phyloP scores from a whole-genome alignment of 2,113 vertebrate genomes.

The Megaceryle torquata region DNA sequence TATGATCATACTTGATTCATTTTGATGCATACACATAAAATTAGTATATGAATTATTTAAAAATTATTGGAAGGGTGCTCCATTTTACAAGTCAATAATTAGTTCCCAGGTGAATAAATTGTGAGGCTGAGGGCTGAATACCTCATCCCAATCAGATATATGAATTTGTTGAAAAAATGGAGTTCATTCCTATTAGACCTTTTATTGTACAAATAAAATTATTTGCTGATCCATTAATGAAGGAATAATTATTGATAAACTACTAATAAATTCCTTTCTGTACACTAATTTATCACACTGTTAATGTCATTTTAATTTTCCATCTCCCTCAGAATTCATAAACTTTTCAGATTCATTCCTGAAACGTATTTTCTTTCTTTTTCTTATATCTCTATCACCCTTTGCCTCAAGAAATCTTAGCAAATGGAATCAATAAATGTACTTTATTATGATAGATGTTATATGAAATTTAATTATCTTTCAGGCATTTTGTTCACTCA shows the following conservation, averaged over 20 bases:
- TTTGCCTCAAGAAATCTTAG: background rate
- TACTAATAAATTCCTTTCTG: background rate
- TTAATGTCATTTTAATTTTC: background rate
- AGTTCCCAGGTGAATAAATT: conserved; percentile 28
- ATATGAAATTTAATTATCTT: background rate
- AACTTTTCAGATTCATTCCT: background rate
- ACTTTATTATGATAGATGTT: background rate
- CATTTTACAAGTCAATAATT: conserved; percentile 59
- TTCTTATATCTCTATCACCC: background rate
- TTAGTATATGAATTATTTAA: conserved; percentile 60
- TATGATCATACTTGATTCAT: conserved; percentile 18
- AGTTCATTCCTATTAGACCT: background rate
- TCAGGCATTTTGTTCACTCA: background rate
- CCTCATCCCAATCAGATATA: background rate
- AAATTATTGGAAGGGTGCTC: background rate
- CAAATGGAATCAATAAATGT: background rate
- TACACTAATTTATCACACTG: background rate
- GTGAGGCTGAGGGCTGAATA: background rate
- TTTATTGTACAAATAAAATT: background rate
- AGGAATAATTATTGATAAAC: background rate
- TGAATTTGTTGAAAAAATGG: conserved; percentile 13
- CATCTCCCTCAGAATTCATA: background rate
- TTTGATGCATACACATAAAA: conserved; percentile 55
- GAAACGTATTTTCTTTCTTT: background rate
- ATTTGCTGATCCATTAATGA: background rate